These are phyloP conservation scores for Castor canadensis DNA, from an alignment of 2,113 vertebrate species.

Conservation along the genomic window DNA sequence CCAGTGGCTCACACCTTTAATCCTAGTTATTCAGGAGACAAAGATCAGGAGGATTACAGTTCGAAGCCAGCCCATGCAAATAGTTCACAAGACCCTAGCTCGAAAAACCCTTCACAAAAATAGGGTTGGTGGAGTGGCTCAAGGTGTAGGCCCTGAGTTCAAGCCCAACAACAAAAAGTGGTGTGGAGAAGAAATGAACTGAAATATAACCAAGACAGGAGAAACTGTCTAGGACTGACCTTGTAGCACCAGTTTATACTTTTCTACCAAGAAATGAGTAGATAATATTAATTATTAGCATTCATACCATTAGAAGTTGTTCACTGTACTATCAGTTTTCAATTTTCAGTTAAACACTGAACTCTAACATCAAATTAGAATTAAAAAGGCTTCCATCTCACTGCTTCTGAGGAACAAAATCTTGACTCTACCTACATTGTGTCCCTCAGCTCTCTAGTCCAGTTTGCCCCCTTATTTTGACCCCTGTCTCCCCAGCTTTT, in stretches of 20 bases:
- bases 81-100: too few relatives aligned
- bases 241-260: background rate
- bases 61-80: too few relatives aligned
- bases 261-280: background rate
- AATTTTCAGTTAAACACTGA: background rate
- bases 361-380: background rate
- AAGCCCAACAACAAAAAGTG: too few relatives aligned
- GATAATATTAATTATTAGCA: background rate
- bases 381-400: background rate
- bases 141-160: too few relatives aligned
- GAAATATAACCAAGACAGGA: background rate
- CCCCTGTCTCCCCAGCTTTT: background rate
- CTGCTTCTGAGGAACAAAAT: background rate
- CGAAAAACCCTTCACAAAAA: too few relatives aligned
- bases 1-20: too few relatives aligned
- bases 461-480: background rate
- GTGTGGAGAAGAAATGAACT: background rate
- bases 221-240: background rate
- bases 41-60: too few relatives aligned
- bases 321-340: background rate
- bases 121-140: too few relatives aligned
- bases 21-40: too few relatives aligned
- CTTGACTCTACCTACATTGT: background rate
- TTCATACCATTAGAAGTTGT: background rate
- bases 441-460: background rate